These are phyloP conservation scores for Cephalophus harveyi DNA, from an alignment of 2,113 vertebrate genomes.

Conservation along the genomic window DNA sequence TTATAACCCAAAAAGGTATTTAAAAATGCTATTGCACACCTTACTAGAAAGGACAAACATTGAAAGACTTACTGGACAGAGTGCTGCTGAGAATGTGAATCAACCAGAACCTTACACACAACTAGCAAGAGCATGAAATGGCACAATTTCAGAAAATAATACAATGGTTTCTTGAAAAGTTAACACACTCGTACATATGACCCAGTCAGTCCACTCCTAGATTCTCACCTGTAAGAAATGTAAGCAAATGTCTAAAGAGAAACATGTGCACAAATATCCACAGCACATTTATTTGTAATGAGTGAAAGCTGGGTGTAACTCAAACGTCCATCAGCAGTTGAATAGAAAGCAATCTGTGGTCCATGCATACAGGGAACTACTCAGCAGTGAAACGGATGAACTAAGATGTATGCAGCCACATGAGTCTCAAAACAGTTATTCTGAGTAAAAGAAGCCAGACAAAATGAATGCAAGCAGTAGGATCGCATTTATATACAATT, in stretches of 20 bases:
- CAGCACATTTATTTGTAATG: not conserved
- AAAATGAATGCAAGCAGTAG: not conserved
- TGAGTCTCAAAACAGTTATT: not conserved
- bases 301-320: not conserved
- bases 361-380: rapidly evolving
- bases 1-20: not conserved
- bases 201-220: not conserved
- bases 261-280: not conserved
- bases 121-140: not conserved
- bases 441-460: not conserved
- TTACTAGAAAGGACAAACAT: not conserved
- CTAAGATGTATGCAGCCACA: not conserved
- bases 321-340: not conserved
- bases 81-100: not conserved
- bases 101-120: not conserved
- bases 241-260: not conserved
- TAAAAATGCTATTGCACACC: not conserved
- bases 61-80: not conserved
- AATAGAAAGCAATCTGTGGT: not conserved
- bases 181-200: not conserved
- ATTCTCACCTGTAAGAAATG: not conserved
- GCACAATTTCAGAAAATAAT: not conserved
- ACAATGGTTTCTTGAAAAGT: not conserved
- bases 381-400: not conserved
- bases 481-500: too few species aligned